Percentiles rank a stretch among this genome's conserved stretches.
Evolutionary conservation across 2,113 vertebrate species (phyloP).

Genomic region (Hyla sarda): DNA sequence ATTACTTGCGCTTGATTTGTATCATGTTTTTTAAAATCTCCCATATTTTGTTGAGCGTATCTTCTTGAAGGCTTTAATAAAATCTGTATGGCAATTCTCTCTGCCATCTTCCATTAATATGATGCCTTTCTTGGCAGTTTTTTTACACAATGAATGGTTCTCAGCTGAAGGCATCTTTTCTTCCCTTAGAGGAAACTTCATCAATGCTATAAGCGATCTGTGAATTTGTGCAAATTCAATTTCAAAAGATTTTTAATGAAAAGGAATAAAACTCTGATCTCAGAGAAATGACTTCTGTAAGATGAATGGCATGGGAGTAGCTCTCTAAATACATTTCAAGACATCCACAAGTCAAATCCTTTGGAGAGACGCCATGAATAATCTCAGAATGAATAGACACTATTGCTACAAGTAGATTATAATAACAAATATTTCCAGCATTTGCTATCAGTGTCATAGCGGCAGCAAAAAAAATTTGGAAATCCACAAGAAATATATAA

Average conservation of each 20-base stretch:
- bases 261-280: slow-evolving; percentile 48
- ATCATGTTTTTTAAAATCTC: neutral
- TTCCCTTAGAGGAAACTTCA: slow-evolving; percentile 45
- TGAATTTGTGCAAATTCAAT: slow-evolving; percentile 50
- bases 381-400: slow-evolving; percentile 33
- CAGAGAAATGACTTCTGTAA: slow-evolving; percentile 47
- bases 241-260: slow-evolving; percentile 51
- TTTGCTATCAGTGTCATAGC: neutral
- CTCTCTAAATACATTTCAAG: slow-evolving; percentile 39
- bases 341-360: slow-evolving; percentile 36
- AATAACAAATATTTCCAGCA: slow-evolving; percentile 20
- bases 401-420: slow-evolving; percentile 17
- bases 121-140: no score
- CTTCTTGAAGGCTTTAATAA: neutral
- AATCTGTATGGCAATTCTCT: slow-evolving; percentile 9
- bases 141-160: slow-evolving; percentile 26
- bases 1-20: neutral
- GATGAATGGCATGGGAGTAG: slow-evolving; percentile 35
- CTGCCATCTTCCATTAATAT: no score
- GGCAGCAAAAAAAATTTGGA: neutral
- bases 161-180: slow-evolving; percentile 32
- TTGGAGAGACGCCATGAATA: slow-evolving; percentile 30
- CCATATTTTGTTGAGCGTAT: neutral
- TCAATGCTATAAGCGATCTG: slow-evolving; percentile 48
- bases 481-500: slow-evolving; percentile 8